A percentile compares a stretch with the other conserved stretches of the same genome.
These are phyloP conservation scores for Hetaerina titia DNA, from an alignment of 2,888 invertebrate genomes.

Conservation along the genomic window DNA sequence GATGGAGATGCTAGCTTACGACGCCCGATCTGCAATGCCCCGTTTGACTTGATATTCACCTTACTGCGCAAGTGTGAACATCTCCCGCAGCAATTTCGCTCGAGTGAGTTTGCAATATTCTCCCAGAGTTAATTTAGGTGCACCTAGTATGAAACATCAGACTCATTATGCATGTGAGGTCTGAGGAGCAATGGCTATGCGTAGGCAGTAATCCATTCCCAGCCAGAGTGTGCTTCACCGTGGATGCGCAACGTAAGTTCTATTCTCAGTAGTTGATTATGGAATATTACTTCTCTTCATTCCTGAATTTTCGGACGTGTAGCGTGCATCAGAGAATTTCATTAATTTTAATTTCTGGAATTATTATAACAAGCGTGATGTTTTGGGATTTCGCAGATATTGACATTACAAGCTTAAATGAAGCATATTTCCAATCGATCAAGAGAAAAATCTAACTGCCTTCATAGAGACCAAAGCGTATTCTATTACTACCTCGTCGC, in stretches of 20 bases:
- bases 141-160: neutral
- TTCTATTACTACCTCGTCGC: too few species aligned
- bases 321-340: too few species aligned
- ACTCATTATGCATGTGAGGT: neutral
- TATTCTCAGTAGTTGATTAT: neutral
- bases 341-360: too few species aligned
- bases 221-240: neutral
- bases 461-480: too few species aligned
- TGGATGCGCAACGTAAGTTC: neutral
- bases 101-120: conserved; percentile 19
- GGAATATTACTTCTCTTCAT: neutral
- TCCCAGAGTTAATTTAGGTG: neutral
- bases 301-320: neutral
- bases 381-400: too few species aligned
- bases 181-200: neutral
- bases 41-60: neutral
- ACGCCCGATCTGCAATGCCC: neutral
- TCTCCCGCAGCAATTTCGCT: neutral
- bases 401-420: too few species aligned
- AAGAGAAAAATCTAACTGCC: too few species aligned
- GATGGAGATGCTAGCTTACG: neutral
- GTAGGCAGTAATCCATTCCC: neutral
- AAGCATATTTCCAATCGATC: too few species aligned
- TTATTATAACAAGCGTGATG: too few species aligned
- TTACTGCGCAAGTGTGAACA: neutral